phyloP scores from a whole-genome alignment of 2,888 invertebrate genomes.

The Ommatoiulus sabulosus region DNA sequence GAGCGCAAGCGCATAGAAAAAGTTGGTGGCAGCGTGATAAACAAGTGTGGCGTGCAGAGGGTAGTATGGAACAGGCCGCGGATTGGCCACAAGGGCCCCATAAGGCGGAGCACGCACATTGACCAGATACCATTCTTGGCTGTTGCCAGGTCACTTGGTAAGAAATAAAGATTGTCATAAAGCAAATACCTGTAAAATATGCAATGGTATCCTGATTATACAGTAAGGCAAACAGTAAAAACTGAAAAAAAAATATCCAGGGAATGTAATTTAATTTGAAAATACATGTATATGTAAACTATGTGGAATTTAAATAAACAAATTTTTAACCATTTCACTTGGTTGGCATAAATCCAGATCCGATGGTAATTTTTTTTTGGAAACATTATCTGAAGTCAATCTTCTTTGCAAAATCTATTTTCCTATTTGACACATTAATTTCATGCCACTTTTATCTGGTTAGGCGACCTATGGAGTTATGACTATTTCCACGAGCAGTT shows the following conservation, averaged over 20 bases:
- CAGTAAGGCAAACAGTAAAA: too few species aligned
- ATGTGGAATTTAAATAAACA: too few species aligned
- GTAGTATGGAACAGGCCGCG: slow-evolving; percentile 97
- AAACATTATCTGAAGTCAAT: too few species aligned
- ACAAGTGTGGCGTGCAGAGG: slow-evolving; percentile 87
- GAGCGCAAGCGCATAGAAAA: slow-evolving; percentile 85
- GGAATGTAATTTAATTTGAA: too few species aligned
- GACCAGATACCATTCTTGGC: slow-evolving; percentile 96
- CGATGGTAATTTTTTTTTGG: too few species aligned
- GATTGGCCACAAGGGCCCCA: slow-evolving; percentile 86
- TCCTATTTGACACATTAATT: not conserved
- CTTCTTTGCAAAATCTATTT: too few species aligned
- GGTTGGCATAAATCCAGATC: too few species aligned
- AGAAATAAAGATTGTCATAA: slow-evolving; percentile 52
- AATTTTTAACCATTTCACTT: too few species aligned
- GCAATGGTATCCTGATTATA: too few species aligned
- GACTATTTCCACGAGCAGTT: slow-evolving; percentile 91
- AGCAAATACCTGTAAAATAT: too few species aligned
- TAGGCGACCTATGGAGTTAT: slow-evolving; percentile 97
- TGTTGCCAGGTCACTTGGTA: slow-evolving; percentile 91
- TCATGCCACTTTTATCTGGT: slow-evolving; percentile 59
- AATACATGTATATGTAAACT: too few species aligned
- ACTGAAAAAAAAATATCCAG: too few species aligned
- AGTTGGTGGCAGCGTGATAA: slow-evolving; percentile 72
- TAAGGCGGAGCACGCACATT: slow-evolving; percentile 87